phyloP scores from a whole-genome alignment of 2,797 vertebrate species.

The Aphelocoma californica region DNA sequence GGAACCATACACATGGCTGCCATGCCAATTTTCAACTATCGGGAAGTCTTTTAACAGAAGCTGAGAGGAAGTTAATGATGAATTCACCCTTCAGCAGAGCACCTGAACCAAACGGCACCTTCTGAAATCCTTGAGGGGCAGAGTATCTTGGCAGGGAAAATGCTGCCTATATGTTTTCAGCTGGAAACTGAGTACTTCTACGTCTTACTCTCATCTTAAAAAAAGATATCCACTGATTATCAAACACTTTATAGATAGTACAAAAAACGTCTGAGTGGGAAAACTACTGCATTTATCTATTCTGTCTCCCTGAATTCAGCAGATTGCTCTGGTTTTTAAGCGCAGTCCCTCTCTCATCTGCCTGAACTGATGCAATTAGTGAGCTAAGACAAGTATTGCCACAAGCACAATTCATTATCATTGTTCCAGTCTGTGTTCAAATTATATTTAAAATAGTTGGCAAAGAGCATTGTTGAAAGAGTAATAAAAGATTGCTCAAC shows the following conservation, averaged over 20 bases:
- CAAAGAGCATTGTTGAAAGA: neutral
- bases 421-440: neutral
- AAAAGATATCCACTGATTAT: neutral
- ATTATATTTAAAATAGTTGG: conserved; percentile 13
- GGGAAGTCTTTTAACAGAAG: neutral
- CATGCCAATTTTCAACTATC: neutral
- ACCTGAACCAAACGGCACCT: neutral
- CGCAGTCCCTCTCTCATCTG: neutral
- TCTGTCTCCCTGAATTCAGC: neutral
- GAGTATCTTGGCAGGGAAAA: neutral
- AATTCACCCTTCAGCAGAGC: neutral
- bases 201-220: neutral
- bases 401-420: neutral
- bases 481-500: neutral
- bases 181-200: neutral
- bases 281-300: neutral
- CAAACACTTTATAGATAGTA: neutral
- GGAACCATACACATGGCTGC: neutral
- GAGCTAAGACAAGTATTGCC: neutral
- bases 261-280: neutral
- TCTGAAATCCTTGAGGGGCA: neutral
- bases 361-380: neutral
- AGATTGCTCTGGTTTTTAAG: neutral
- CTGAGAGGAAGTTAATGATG: neutral
- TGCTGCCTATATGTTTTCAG: neutral